Evolutionary conservation across 35 echinoderm and acorn worm genomes (phyloP).

Genomic region (Stichopus chloronotus): DNA sequence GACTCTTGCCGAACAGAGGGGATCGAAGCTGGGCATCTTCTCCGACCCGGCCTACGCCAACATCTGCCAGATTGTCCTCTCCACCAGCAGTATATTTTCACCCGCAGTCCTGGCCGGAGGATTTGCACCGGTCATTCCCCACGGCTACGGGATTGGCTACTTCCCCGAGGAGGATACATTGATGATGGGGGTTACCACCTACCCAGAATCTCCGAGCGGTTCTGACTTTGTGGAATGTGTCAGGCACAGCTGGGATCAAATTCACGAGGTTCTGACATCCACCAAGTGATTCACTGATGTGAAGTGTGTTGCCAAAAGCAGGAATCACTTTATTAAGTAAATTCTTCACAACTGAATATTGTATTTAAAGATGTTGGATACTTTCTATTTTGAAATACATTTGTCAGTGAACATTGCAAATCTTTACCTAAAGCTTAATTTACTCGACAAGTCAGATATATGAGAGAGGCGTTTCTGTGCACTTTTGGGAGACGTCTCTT

Average conservation of each 20-base stretch:
- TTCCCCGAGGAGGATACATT: constrained; percentile 60
- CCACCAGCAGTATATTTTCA: constrained; percentile 84
- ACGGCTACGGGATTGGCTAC: constrained; percentile 76
- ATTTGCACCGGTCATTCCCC: constrained; percentile 85
- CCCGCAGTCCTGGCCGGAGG: constrained; percentile 87
- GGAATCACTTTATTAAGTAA: neutral
- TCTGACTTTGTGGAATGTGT: constrained; percentile 83
- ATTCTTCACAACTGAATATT: neutral
- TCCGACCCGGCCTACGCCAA: constrained; percentile 80
- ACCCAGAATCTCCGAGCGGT: constrained; percentile 75
- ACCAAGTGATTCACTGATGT: constrained; percentile 37
- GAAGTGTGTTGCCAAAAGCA: neutral
- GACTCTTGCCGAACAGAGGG: constrained; percentile 59
- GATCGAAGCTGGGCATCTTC: constrained; percentile 65
- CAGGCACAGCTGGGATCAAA: constrained; percentile 75
- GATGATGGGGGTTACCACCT: constrained; percentile 78
- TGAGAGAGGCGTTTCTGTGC: too few species aligned
- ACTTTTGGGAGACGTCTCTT: too few species aligned
- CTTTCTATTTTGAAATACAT: too few species aligned
- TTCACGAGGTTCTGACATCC: constrained; percentile 73
- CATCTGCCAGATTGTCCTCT: constrained; percentile 88
- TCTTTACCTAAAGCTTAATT: too few species aligned
- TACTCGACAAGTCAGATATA: too few species aligned
- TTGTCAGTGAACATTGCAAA: too few species aligned
- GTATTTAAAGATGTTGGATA: too few species aligned